These are phyloP conservation scores for Pachyuromys duprasi DNA, from an alignment of 2,797 vertebrate species.

Conservation along the genomic window DNA sequence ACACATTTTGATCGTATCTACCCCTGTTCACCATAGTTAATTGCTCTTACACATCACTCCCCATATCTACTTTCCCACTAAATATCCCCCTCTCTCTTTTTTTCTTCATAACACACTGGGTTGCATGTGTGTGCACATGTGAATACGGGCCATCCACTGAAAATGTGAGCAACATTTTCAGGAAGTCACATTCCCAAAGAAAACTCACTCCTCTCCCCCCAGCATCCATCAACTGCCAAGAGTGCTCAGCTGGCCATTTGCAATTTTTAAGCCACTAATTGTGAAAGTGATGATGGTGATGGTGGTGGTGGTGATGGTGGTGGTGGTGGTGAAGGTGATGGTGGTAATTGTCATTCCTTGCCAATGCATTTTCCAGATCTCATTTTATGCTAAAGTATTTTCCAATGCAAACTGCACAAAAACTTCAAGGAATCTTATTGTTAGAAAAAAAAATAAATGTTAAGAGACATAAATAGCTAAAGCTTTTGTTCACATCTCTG, in stretches of 20 bases:
- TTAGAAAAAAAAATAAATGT: not conserved
- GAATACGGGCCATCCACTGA: not conserved
- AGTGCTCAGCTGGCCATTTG: not conserved
- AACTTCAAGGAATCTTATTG: not conserved
- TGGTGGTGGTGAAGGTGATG: not conserved
- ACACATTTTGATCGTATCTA: not conserved
- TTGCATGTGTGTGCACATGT: too few relatives aligned
- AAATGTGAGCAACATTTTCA: not conserved
- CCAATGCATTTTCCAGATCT: not conserved
- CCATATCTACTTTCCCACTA: not conserved
- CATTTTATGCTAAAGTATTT: not conserved
- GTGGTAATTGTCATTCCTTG: not conserved
- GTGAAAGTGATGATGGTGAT: not conserved
- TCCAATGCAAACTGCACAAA: not conserved
- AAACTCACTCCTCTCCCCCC: not conserved
- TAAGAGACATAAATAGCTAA: not conserved
- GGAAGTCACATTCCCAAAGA: not conserved
- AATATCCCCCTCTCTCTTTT: not conserved
- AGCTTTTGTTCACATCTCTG: not conserved
- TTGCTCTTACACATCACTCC: not conserved
- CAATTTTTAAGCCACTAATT: constrained; percentile 16
- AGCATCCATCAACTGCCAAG: not conserved
- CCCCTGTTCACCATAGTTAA: not conserved
- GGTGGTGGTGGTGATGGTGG: not conserved
- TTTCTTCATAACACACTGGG: not conserved